A percentile compares a stretch with the other conserved stretches of the same genome.
These are phyloP conservation scores for Thamnophis sirtalis DNA, from an alignment of 2,113 vertebrate species.

Conservation along the genomic window DNA sequence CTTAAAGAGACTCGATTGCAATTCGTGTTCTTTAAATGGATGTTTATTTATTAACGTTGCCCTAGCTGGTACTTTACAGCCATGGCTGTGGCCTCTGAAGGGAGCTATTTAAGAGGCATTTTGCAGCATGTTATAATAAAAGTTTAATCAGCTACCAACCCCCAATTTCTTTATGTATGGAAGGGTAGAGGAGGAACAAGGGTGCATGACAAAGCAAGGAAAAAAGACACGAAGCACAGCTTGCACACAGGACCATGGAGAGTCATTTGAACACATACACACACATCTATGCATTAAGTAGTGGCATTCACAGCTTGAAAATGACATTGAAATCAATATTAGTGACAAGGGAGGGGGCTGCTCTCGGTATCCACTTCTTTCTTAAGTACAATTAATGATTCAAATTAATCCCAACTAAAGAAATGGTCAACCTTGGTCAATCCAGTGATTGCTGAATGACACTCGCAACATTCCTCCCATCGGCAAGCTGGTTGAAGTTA, in stretches of 20 bases:
- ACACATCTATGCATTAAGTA: not conserved
- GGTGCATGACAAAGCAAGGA: not conserved
- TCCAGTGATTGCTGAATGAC: not conserved
- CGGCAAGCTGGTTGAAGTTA: not conserved
- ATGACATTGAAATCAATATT: not conserved
- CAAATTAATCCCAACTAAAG: not conserved
- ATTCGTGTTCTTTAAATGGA: not conserved
- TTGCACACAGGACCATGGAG: not conserved
- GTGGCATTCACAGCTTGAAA: not conserved
- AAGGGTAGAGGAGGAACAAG: not conserved
- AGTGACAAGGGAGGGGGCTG: not conserved
- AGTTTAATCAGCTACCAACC: constrained; percentile 16
- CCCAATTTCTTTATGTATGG: not conserved
- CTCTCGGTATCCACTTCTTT: not conserved
- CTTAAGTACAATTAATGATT: not conserved
- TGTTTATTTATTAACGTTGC: constrained; percentile 28
- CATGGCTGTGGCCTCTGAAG: not conserved
- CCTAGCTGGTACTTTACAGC: constrained; percentile 1
- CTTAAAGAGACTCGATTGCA: not conserved
- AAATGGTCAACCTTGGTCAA: not conserved
- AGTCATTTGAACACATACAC: not conserved
- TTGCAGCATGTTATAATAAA: constrained; percentile 10
- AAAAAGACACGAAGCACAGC: not conserved
- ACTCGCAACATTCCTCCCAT: not conserved
- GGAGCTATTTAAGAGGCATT: not conserved